A percentile compares a stretch with the other conserved stretches of the same genome.
Evolutionary conservation across 2,888 invertebrate genomes (phyloP).

Genomic region (Celastrina argiolus): DNA sequence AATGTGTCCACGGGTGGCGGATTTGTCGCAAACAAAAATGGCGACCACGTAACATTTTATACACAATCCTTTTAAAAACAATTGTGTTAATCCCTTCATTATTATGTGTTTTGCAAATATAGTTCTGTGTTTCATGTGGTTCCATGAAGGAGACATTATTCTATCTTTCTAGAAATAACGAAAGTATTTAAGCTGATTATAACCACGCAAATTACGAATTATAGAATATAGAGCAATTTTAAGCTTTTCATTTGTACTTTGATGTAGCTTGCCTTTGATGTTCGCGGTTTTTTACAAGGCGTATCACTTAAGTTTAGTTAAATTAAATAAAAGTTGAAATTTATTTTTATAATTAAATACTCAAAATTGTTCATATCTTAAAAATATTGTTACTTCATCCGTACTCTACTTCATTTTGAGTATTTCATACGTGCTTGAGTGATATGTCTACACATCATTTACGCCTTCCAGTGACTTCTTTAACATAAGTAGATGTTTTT

Average conservation of each 20-base stretch:
- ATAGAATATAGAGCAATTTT: background rate
- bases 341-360: no score
- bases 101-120: background rate
- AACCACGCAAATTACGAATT: slow-evolving; percentile 1
- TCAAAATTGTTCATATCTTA: no score
- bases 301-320: no score
- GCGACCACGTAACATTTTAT: background rate
- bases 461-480: no score
- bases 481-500: no score
- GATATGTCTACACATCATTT: no score
- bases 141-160: background rate
- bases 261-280: background rate
- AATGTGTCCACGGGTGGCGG: slow-evolving; percentile 4
- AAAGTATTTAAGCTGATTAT: slow-evolving; percentile 7
- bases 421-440: no score
- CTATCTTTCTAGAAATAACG: background rate
- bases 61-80: background rate
- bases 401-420: no score
- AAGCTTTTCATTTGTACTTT: background rate
- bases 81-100: background rate
- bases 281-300: background rate
- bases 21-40: background rate
- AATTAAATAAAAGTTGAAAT: no score
- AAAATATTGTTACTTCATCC: no score
- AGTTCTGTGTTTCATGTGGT: background rate